These are phyloP conservation scores for Clarias macrocephalus DNA, from an alignment of 2,113 vertebrate genomes.

Conservation along the genomic window DNA sequence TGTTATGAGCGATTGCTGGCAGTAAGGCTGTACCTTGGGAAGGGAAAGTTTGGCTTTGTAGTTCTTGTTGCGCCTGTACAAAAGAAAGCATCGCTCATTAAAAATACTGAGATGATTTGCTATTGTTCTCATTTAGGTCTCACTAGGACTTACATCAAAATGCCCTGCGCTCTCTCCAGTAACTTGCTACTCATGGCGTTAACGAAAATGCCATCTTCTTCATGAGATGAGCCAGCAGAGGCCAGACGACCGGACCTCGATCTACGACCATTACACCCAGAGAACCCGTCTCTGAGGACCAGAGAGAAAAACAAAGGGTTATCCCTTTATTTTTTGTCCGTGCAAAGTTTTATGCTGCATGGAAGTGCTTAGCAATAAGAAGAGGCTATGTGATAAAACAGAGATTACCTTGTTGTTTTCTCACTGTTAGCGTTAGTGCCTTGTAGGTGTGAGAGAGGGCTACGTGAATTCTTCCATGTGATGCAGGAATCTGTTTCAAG, in stretches of 20 bases:
- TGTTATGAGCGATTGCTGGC: neutral
- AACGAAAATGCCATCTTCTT: conserved; percentile 90
- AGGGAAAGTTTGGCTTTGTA: conserved; percentile 86
- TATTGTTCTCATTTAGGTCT: conserved; percentile 30
- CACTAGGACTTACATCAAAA: conserved; percentile 87
- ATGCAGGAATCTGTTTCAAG: conserved; percentile 64
- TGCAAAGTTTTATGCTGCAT: neutral
- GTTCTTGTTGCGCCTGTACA: conserved; percentile 89
- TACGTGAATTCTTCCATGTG: conserved; percentile 82
- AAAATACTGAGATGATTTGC: neutral
- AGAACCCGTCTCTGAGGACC: conserved; percentile 26
- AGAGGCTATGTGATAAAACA: neutral
- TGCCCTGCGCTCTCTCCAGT: conserved; percentile 93
- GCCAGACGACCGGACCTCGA: conserved; percentile 74
- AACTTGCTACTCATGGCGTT: conserved; percentile 89
- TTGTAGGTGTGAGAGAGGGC: conserved; percentile 90
- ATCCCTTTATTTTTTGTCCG: neutral
- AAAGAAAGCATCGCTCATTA: neutral
- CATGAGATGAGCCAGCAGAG: conserved; percentile 70
- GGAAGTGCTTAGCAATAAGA: neutral
- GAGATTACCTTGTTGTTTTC: conserved; percentile 78
- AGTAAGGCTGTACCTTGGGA: conserved; percentile 83
- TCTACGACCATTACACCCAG: conserved; percentile 79
- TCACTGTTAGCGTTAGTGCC: conserved; percentile 87
- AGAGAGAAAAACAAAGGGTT: neutral